Evolutionary conservation across 2,113 vertebrate species (phyloP), one percentile per base, ranked within the genome.

Genomic region (Sinocyclocheilus grahami): DNA sequence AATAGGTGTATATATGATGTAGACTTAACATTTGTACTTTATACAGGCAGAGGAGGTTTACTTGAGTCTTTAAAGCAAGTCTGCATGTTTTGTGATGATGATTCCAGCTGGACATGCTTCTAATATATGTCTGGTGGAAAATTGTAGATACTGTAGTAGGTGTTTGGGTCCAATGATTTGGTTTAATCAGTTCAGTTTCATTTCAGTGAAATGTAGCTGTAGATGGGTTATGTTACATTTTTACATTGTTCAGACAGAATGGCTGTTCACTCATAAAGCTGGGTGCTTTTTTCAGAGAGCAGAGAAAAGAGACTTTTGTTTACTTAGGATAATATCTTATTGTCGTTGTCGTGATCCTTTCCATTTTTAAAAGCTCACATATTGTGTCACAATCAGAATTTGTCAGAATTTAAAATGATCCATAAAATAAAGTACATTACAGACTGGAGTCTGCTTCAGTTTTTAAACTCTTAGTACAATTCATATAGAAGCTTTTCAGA

Each of bases 161-260:
- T 76, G 13, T 76, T 16, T 48, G 74, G 74, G 74, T 27, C 74
- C 74, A 76, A n/a, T 7, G 74, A 51, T 76, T 7, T 48, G n/a
- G 20, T 80, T 42, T 80, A 42, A 63, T 78, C 53, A 13, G 7
- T 30, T 60, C 48, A 30, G 53, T 39, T 79, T 79, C 11, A 37
- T 79, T 79, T 79, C 33, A 58, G 30, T 79, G 53, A 79, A 79
- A 58, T 79, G 77, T n/a, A 79, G 30, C 48, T 79, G 18, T 79
- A 39, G 53, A 22, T 79, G 77, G 53, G 10, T 20, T 39, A n/a
- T 79, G 46, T n/a, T 48, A 75, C 11, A 16, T 75, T 75, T 24
- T 75, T 14, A 75, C 42, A 72, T n/a, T 39, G 20, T 71, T 37
- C 8, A 71, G 67, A 39, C 4, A 3, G 12, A 48, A 16, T 22